Evolutionary conservation across 2,888 invertebrate species (phyloP), one percentile per base, ranked within the genome.

Genomic region (Mythimna albipuncta): DNA sequence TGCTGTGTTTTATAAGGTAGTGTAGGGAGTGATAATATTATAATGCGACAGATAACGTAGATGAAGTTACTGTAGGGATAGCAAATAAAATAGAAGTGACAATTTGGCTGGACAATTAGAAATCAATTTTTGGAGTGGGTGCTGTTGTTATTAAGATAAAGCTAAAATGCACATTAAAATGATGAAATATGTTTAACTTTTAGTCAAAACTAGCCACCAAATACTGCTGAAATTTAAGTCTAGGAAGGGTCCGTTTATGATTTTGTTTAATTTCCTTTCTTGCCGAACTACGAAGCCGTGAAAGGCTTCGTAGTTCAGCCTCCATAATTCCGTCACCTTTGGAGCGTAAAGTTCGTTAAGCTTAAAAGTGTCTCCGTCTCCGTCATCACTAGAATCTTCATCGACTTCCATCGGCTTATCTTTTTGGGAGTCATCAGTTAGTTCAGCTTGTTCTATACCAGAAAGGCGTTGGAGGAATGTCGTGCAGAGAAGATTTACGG

Each of bases 401-500:
- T 93, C 93, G 2, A 91, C 79, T 47, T 93, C 91, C 89, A 92
- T 91, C 0, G 75, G 61, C 21, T 81, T 83, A 2, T 88, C 84
- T 55, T 88, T 85, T 13, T 87, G 80, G 6, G 86, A 83, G 44
- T 90, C 91, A 2, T 88, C 82, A 4, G 69, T 59, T 62, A 91
- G 88, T 72, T 90, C 89, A 0, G 75, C 57, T 69, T 89, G 85
- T 64, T 92, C 88, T 59, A 91, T 90, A 2, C 96, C 96, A 1
- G 94, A 92, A 54, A 96, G 88, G 38, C 94, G 92, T 86, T 94
- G 93, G 6, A 96, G 85, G 88, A 96, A 95, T 11, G 94, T 86
- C 0, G 95, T 93, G 87, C 93, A 94, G 10, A 96, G 88, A 0
- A 95, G 88, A 74, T 92, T 94, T 19, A 96, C 91, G 10, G 95